Evolutionary conservation across 2,113 vertebrate genomes (phyloP), one percentile per base, ranked within the genome.

Genomic region (Lepisosteus osseus): DNA sequence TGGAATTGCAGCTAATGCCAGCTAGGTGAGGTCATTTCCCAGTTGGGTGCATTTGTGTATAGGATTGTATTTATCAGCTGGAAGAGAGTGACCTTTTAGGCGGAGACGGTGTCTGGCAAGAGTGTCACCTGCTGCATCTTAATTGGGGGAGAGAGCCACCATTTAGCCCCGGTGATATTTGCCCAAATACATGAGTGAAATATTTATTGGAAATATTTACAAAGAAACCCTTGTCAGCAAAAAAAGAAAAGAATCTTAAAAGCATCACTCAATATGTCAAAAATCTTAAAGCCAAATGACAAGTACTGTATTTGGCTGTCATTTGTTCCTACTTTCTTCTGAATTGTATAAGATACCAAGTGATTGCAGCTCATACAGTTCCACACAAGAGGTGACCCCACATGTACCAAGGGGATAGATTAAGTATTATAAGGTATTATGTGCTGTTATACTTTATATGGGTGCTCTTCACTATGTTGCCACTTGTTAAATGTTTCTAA

Each of bases 61-160:
- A 83, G 89, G 87, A 87, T 84, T 83, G 89, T 91, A 89, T 92
- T 92, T 91, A 92, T 87, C 85, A 69, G n/a, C 40, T 82, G 84
- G 85, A 84, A 86, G 85, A 82, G 87, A 84, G 85, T 92, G 91
- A 92, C 90, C 91, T 92, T 93, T 92, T 80, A 77, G 77, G 82
- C 76, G 77, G 86, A 83, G 90, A 89, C 86, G 82, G 80, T 85
- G 90, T 91, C 89, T 92, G 90, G 84, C 80, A 85, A 81, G 82
- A 84, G 80, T 73, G 74, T 79, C 70, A 81, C 86, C 73, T 42
- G 77, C 86, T 89, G 91, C 88, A 93, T 93, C 87, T 84, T 93
- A 93, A 93, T 92, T 85, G 88, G 85, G 86, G 83, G 86, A 85
- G 80, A 84, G 85, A 86, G 87, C 90, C 88, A 83, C 84, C 81